Conservation (phyloP, 2,113 vertebrate species). For the Trichomycterus rosablanca region DNA sequence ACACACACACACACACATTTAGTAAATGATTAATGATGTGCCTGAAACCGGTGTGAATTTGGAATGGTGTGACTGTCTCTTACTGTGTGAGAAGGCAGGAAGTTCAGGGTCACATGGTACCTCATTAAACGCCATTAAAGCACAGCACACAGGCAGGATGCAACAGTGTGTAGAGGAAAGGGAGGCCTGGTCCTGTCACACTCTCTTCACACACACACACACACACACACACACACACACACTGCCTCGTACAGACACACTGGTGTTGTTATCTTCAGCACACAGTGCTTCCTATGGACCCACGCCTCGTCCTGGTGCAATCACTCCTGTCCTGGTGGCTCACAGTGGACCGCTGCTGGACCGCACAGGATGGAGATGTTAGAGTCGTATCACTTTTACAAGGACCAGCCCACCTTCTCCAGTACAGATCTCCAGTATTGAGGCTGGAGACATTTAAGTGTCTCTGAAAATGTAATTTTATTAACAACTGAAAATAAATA, state of each 20-base stretch:
- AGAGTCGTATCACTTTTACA: slow-evolving; percentile 18
- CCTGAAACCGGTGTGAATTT: slow-evolving; percentile 1
- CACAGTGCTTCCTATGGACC: slow-evolving; percentile 73
- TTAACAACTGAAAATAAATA: no score
- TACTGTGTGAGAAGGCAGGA: slow-evolving; percentile 41
- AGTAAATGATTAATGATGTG: no score
- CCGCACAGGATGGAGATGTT: slow-evolving; percentile 15
- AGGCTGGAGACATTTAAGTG: no score
- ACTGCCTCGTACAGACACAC: slow-evolving; percentile 36
- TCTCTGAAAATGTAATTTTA: no score
- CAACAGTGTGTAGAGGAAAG: slow-evolving; percentile 75
- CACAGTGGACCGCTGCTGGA: background rate
- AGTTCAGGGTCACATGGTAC: slow-evolving; percentile 51
- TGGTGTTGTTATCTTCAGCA: slow-evolving; percentile 66
- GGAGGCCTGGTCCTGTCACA: slow-evolving; percentile 53
- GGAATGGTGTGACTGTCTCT: slow-evolving; percentile 13
- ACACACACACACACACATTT: no score
- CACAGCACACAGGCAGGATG: slow-evolving; percentile 66
- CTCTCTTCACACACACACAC: slow-evolving; percentile 28
- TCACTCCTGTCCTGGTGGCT: slow-evolving; percentile 11
- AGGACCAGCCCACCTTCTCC: no score
- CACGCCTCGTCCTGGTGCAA: slow-evolving; percentile 53
- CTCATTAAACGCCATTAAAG: slow-evolving; percentile 70
- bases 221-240: slow-evolving; percentile 42
- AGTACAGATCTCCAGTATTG: no score